Evolutionary conservation across 2,797 vertebrate species (phyloP).

Genomic region (Streptopelia turtur): DNA sequence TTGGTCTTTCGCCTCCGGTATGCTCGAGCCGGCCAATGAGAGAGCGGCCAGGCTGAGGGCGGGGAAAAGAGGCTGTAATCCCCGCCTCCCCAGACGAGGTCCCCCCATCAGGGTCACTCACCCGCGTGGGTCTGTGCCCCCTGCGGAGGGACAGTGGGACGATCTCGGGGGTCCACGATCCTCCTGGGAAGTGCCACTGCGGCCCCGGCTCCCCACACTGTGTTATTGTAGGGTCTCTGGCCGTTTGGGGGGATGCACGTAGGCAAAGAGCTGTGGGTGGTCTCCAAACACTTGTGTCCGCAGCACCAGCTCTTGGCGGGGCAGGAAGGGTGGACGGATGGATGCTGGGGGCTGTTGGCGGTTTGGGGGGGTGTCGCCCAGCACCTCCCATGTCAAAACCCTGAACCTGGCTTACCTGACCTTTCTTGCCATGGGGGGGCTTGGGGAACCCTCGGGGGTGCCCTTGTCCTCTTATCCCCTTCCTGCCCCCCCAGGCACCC

Average conservation of each 20-base stretch:
- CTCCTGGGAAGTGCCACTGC: not conserved
- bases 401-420: fast-evolving
- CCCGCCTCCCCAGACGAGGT: fast-evolving
- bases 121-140: not conserved
- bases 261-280: not conserved
- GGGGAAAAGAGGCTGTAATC: not conserved
- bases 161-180: not conserved
- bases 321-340: not conserved
- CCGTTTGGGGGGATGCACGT: fast-evolving
- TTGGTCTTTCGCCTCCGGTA: not conserved
- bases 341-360: not conserved
- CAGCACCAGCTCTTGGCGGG: not conserved
- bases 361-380: fast-evolving
- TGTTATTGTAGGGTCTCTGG: fast-evolving
- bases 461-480: not conserved
- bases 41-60: not conserved
- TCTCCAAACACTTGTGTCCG: not conserved
- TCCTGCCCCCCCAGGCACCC: constrained; percentile 69
- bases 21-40: not conserved
- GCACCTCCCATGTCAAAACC: not conserved
- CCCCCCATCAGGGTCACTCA: not conserved
- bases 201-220: not conserved
- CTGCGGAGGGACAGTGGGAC: not conserved
- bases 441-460: fast-evolving
- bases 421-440: fast-evolving